phyloP scores from a whole-genome alignment of 2,888 invertebrate species.

The Campoplex nolae region DNA sequence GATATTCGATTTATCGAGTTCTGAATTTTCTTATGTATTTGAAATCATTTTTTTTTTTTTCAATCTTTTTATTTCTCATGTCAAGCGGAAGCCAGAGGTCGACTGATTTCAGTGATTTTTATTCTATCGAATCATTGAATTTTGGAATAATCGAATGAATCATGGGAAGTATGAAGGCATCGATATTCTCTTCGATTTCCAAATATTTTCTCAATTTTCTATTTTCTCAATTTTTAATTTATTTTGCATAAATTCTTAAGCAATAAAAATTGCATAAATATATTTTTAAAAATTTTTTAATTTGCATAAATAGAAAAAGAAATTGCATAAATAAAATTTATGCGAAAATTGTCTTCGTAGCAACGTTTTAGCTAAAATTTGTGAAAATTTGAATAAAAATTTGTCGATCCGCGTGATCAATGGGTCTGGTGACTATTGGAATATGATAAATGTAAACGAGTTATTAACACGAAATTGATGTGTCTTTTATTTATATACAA shows the following conservation, averaged over 20 bases:
- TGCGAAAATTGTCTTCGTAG: not conserved
- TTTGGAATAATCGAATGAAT: not conserved
- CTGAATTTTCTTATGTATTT: too few species aligned
- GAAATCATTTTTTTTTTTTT: not conserved
- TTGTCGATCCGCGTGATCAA: not conserved
- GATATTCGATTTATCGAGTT: not conserved
- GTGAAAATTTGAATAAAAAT: not conserved
- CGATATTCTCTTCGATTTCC: not conserved
- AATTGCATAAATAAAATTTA: too few species aligned
- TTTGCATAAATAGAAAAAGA: too few species aligned
- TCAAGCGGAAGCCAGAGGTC: too few species aligned
- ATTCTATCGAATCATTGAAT: not conserved
- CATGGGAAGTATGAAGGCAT: not conserved
- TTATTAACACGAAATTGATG: constrained; percentile 76
- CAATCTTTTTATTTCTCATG: too few species aligned
- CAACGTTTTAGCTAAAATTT: not conserved
- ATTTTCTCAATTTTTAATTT: not conserved
- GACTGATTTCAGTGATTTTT: not conserved
- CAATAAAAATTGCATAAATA: too few species aligned
- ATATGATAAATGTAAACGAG: not conserved
- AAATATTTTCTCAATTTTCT: not conserved
- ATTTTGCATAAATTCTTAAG: too few species aligned
- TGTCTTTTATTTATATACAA: constrained; percentile 82
- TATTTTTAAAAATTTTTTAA: too few species aligned
- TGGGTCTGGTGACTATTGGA: too few species aligned